Base-by-base conservation (phyloP, 2,888 invertebrate genomes). In the Synanthedon vespiformis region DNA sequence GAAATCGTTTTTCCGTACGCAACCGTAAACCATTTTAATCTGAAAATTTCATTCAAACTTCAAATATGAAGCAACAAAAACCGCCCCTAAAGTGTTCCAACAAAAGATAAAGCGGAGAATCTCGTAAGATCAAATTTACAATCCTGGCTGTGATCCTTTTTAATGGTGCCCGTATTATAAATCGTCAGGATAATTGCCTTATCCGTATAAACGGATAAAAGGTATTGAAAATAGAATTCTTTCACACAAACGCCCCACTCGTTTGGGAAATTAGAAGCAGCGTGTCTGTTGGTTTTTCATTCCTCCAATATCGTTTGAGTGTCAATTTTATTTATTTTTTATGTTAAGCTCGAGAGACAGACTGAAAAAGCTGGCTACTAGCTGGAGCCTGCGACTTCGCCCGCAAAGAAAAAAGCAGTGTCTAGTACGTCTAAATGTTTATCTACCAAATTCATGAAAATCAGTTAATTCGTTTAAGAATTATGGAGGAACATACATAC, bases 51-150 rank as follows among this genome's bases (percentile, higher is more conserved):
- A 13, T 44, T 44, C n/a, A 44, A 44, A 44, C 13, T 44, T 44
- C 44, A 44, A 11, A 12, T 44, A 44, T 44, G 14, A 44, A 44
- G 44, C 13, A 44, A 44, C 44, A 44, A 44, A 44, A 44, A 13
- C 44, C 44, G 6, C 14, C 44, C 44, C 44, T 3, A 44, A 44
- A 44, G 14, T 48, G 48, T 48, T 48, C 48, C 3, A 48, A 48
- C 48, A 51, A 51, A 51, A 54, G 54, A 52, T 54, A 53, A 54
- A 52, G 50, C 40, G 50, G 6, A 18, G 22, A 51, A 55, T 55
- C 49, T 51, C 52, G 50, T 51, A 48, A 52, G 55, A 55, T 55
- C 55, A 52, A 55, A 55, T 53, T 55, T 55, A 55, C 55, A 55
- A 54, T 54, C 54, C 34, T 10, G 12, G 22, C 48, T 13, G 48